Base-by-base conservation (phyloP, 2,888 invertebrate species). In the Acholoe squamosa region DNA sequence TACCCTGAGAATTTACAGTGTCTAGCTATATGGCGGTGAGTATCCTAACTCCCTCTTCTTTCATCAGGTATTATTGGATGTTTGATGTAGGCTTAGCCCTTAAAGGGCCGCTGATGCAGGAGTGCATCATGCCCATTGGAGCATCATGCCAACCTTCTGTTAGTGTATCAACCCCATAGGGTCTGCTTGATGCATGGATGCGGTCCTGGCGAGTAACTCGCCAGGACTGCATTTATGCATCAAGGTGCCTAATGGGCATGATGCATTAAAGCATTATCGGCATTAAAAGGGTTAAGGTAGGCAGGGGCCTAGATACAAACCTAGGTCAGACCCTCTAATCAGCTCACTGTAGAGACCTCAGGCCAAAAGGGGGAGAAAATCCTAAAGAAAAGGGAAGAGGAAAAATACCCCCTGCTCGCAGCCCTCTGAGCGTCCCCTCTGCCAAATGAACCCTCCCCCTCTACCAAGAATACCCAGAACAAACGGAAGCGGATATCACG, bases 401-500 rank as follows among this genome's bases (percentile, higher is more conserved):
- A n/a, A n/a, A n/a, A 61, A 7, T 19, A 61, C 71, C 71, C 0
- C 28, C 71, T 28, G 5, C 71, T 28, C 7, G 5, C 28, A n/a
- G 25, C 71, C 19, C 71, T n/a, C 71, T 3, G n/a, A 71, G 71
- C 71, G 14, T 28, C 71, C 31, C 71, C n/a, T 14, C 71, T 25
- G 28, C 71, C 71, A 71, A 71, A 71, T 71, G 71, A 71, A 71
- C 28, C 71, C 14, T 25, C 61, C n/a, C 22, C n/a, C 61, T 54
- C 54, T 19, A 54, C 54, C 19, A 54, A 54, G 54, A 54, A 54
- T n/a, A 61, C 61, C n/a, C 19, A 61, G 61, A 61, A 61, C 71
- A 71, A 71, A 25, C 71, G 71, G 71, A 71, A 71, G 71, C 25
- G 71, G 71, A 71, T 71, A 71, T 71, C 71, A 71, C 71, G 71